A percentile compares a stretch with the other conserved stretches of the same genome.
Conservation (phyloP, 2,797 vertebrate genomes). For the Linurgus olivaceus region DNA sequence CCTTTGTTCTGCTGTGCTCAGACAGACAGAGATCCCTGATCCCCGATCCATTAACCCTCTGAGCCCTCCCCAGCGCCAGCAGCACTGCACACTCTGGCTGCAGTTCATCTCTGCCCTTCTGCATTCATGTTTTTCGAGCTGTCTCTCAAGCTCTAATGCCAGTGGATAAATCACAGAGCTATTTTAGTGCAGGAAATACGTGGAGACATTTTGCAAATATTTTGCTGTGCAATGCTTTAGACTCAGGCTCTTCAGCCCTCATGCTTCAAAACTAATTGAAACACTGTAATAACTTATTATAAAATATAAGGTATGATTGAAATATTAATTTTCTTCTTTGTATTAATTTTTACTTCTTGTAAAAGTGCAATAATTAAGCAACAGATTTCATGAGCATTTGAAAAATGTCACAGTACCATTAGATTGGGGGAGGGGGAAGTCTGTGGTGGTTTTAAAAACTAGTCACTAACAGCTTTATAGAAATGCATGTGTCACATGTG, state of each 20-base stretch:
- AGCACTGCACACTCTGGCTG: neutral
- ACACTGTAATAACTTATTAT: slow-evolving; percentile 27
- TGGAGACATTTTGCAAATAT: neutral
- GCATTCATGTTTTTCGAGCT: neutral
- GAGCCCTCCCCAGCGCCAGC: neutral
- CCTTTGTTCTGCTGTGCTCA: neutral
- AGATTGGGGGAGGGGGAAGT: neutral
- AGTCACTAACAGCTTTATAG: neutral
- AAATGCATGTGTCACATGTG: neutral
- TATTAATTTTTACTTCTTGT: neutral
- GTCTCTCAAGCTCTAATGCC: slow-evolving; percentile 12
- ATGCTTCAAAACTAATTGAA: slow-evolving; percentile 1
- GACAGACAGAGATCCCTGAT: neutral
- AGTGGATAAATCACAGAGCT: slow-evolving; percentile 24
- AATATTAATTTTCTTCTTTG: neutral
- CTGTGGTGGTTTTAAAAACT: neutral
- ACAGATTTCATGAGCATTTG: neutral
- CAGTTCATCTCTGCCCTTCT: neutral
- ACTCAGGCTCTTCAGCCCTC: slow-evolving; percentile 9
- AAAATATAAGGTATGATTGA: slow-evolving; percentile 10
- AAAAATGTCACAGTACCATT: slow-evolving; percentile 44
- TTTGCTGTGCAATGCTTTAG: slow-evolving; percentile 16
- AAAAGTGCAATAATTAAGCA: slow-evolving; percentile 28
- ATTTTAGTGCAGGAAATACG: slow-evolving; percentile 20
- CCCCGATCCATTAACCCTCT: neutral